These are phyloP conservation scores for Erpornis zantholeuca DNA, from an alignment of 2,113 vertebrate genomes.

Conservation along the genomic window DNA sequence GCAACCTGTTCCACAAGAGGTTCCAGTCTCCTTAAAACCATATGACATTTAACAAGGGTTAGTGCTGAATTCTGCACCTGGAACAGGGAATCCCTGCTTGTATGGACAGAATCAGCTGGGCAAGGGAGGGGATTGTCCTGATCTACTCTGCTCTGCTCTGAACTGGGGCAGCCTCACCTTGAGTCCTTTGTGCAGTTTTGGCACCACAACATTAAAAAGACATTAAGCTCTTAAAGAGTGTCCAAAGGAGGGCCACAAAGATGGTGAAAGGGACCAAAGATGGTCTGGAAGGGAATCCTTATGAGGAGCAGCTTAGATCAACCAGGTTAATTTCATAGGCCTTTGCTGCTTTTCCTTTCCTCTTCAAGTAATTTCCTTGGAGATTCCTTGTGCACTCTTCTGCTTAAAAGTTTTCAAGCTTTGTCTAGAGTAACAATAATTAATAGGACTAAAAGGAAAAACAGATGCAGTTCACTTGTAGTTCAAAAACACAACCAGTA, in stretches of 20 bases:
- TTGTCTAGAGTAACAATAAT: not conserved
- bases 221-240: not conserved
- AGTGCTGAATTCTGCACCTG: not conserved
- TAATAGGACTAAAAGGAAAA: not conserved
- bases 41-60: not conserved
- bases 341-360: not conserved
- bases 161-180: not conserved
- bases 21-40: not conserved
- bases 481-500: not conserved
- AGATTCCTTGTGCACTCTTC: not conserved
- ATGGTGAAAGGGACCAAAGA: too few species aligned
- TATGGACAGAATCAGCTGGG: not conserved
- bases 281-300: not conserved
- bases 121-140: not conserved
- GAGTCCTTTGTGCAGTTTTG: not conserved
- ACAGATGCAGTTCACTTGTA: not conserved
- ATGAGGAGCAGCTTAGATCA: not conserved
- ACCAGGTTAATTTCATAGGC: not conserved
- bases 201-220: not conserved
- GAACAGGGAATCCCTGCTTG: not conserved
- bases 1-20: accelerated
- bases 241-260: not conserved
- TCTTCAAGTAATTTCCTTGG: not conserved
- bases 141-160: not conserved
- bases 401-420: not conserved